Evolutionary conservation across 2,797 vertebrate genomes (phyloP).

Genomic region (Natrix natrix): DNA sequence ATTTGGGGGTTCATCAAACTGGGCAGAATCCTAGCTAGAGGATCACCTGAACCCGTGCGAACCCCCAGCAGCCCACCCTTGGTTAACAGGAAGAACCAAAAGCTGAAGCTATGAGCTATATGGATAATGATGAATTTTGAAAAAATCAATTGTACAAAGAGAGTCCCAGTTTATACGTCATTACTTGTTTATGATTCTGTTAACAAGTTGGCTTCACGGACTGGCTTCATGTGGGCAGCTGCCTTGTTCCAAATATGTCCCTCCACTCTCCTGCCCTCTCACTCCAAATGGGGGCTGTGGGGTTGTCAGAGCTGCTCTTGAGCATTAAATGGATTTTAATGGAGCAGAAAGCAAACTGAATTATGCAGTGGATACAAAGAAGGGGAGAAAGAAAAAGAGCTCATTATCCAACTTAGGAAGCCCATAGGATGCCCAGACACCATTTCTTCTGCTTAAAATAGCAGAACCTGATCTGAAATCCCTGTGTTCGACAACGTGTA

Average conservation of each 20-base stretch:
- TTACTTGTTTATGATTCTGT: neutral
- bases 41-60: too few relatives aligned
- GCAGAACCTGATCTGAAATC: conserved; percentile 37
- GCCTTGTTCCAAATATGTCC: conserved; percentile 47
- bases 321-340: conserved; percentile 28
- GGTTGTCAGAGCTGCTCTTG: neutral
- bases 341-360: conserved; percentile 40
- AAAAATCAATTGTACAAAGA: neutral
- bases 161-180: too few relatives aligned
- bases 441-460: conserved; percentile 21
- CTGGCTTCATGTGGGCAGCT: neutral
- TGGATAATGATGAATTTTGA: neutral
- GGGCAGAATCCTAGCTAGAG: too few relatives aligned
- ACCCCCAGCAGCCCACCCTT: too few relatives aligned
- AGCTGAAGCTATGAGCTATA: neutral
- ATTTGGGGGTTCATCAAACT: too few relatives aligned
- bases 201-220: neutral
- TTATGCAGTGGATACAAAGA: conserved; percentile 17
- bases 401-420: conserved; percentile 31
- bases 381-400: conserved; percentile 19
- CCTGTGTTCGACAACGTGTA: conserved; percentile 21
- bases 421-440: conserved; percentile 8
- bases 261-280: neutral
- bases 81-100: neutral
- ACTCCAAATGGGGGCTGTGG: neutral